phyloP scores from a whole-genome alignment of 2,888 invertebrate species.

The Polymixis lichenea region DNA sequence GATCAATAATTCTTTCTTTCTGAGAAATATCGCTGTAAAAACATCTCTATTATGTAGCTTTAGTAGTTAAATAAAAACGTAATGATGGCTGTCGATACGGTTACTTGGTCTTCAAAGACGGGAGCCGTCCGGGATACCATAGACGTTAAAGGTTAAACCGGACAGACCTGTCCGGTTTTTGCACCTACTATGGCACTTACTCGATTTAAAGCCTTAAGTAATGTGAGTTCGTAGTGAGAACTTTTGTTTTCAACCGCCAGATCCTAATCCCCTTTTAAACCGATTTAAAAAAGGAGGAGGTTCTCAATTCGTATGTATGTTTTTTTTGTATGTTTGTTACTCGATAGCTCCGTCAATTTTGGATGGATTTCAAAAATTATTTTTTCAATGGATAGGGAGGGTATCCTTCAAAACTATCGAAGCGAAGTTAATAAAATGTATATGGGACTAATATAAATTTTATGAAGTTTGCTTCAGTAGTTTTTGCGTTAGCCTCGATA shows the following conservation, averaged over 20 bases:
- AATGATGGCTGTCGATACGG: slow-evolving; percentile 33
- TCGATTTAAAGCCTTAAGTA: background rate
- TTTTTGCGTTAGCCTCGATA: no score
- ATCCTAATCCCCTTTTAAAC: background rate
- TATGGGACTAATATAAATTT: no score
- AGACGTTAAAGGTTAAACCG: slow-evolving; percentile 14
- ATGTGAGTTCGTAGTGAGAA: background rate
- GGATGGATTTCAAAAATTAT: no score
- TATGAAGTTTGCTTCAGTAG: no score
- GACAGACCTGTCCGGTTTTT: slow-evolving; percentile 43
- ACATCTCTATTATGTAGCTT: slow-evolving; percentile 2
- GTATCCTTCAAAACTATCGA: no score
- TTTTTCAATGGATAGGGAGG: no score
- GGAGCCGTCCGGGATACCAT: slow-evolving; percentile 29
- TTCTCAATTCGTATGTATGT: no score
- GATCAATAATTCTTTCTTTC: slow-evolving; percentile 15
- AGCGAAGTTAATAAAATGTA: no score
- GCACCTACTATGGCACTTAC: slow-evolving; percentile 16
- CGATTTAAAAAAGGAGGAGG: no score
- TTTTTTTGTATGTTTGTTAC: no score
- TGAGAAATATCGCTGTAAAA: slow-evolving; percentile 13
- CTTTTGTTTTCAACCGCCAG: background rate
- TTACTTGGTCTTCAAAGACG: slow-evolving; percentile 37
- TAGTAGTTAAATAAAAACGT: slow-evolving; percentile 15
- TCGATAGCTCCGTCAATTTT: no score